phyloP scores from a whole-genome alignment of 2,113 vertebrate species.

The Epinephelus lanceolatus region DNA sequence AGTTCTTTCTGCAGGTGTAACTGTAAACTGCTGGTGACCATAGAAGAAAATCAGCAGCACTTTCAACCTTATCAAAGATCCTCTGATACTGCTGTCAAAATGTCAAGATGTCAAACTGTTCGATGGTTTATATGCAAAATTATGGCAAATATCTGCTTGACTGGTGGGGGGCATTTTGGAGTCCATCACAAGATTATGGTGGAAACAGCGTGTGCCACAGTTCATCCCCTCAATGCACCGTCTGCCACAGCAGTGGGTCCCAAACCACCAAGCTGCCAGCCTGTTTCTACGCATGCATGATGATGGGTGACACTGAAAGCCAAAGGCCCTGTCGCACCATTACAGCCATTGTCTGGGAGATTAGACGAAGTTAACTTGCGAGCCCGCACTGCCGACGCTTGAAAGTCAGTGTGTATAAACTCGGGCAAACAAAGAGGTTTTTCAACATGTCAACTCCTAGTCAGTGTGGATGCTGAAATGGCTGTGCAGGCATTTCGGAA shows the following conservation, averaged over 20 bases:
- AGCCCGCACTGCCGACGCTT: slow-evolving; percentile 4
- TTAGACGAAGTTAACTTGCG: slow-evolving; percentile 51
- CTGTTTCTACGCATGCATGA: slow-evolving; percentile 36
- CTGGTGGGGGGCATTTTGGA: slow-evolving; percentile 50
- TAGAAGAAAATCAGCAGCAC: slow-evolving; percentile 9
- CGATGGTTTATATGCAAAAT: slow-evolving; percentile 49
- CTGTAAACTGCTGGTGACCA: not conserved
- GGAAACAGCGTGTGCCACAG: slow-evolving; percentile 47
- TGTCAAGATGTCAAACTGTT: slow-evolving; percentile 23
- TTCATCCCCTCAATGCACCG: slow-evolving; percentile 49
- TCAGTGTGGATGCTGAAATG: not conserved
- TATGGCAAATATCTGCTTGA: slow-evolving; percentile 31
- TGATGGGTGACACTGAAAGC: slow-evolving; percentile 63
- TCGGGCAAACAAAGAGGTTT: not conserved
- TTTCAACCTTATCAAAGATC: slow-evolving; percentile 4
- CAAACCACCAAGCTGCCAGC: slow-evolving; percentile 66
- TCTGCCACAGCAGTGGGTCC: slow-evolving; percentile 63
- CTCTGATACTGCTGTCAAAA: slow-evolving; percentile 24
- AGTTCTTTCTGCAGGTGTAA: not conserved
- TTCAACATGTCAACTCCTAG: not conserved
- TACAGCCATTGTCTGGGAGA: slow-evolving; percentile 59
- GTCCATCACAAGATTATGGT: slow-evolving; percentile 49
- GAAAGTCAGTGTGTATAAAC: slow-evolving; percentile 28
- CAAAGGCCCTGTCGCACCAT: slow-evolving; percentile 50
- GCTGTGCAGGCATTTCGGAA: not conserved